These are phyloP conservation scores for Coryphaenoides rupestris DNA, from an alignment of 2,113 vertebrate species.

Conservation along the genomic window DNA sequence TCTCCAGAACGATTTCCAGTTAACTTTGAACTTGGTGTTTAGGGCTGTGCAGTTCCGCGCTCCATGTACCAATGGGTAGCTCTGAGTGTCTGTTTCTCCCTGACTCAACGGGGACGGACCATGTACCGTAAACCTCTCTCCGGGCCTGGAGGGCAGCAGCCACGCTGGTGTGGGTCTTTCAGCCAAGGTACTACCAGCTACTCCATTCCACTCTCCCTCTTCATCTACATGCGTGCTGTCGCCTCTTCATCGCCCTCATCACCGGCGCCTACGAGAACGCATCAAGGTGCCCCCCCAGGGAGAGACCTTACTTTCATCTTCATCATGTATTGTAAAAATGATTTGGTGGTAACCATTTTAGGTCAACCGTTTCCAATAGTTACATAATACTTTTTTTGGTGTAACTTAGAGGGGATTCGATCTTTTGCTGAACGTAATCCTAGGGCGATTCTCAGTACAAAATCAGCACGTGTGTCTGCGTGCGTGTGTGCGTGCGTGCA, in stretches of 20 bases:
- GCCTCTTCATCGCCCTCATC: slow-evolving; percentile 95
- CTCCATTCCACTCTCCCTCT: slow-evolving; percentile 94
- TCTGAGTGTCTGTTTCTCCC: slow-evolving; percentile 90
- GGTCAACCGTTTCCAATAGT: too few relatives aligned
- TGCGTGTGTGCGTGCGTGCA: too few relatives aligned
- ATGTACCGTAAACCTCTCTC: slow-evolving; percentile 77
- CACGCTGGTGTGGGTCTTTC: slow-evolving; percentile 73
- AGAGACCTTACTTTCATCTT: too few relatives aligned
- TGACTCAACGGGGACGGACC: slow-evolving; percentile 76
- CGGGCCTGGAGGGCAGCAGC: slow-evolving; percentile 68
- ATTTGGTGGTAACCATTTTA: too few relatives aligned
- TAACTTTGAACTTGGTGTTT: background rate
- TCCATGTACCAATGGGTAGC: slow-evolving; percentile 89
- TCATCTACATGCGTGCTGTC: slow-evolving; percentile 99
- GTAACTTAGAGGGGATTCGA: too few relatives aligned
- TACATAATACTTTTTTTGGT: too few relatives aligned
- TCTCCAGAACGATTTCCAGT: too few relatives aligned
- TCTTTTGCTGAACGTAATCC: too few relatives aligned
- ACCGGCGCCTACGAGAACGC: slow-evolving; percentile 91
- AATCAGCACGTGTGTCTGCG: too few relatives aligned
- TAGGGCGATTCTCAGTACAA: too few relatives aligned
- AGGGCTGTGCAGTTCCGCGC: slow-evolving; percentile 80
- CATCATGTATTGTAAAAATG: too few relatives aligned
- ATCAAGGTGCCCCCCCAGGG: slow-evolving; percentile 80
- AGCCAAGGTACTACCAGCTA: slow-evolving; percentile 92